phyloP scores from a whole-genome alignment of 2,797 vertebrate species.

The Podarcis siculus region DNA sequence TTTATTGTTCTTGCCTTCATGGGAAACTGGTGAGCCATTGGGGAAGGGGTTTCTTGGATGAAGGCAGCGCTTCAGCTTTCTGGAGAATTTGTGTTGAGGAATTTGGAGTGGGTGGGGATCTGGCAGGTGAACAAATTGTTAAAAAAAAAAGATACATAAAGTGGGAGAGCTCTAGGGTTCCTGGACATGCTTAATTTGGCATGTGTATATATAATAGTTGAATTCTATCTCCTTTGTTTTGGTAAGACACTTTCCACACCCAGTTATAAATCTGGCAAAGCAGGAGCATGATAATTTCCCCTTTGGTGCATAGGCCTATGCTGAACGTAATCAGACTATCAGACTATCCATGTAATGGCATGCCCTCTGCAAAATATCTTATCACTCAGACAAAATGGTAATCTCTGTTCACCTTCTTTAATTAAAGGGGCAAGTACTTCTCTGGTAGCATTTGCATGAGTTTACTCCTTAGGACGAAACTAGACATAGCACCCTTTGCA shows the following conservation, averaged over 20 bases:
- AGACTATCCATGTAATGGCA: too few relatives aligned
- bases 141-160: not conserved
- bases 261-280: not conserved
- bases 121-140: not conserved
- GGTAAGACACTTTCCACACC: constrained; percentile 4
- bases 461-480: not conserved
- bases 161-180: not conserved
- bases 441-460: not conserved
- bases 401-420: not conserved
- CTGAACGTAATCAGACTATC: not conserved
- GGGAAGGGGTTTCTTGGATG: not conserved
- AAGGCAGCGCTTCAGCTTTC: not conserved
- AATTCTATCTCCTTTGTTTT: constrained; percentile 3
- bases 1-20: not conserved
- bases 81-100: not conserved
- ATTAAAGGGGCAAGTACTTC: not conserved
- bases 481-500: not conserved
- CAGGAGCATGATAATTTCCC: not conserved
- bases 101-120: not conserved
- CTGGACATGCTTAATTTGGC: not conserved
- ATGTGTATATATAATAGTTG: not conserved
- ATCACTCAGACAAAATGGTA: not conserved
- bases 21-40: not conserved
- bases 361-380: not conserved
- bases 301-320: not conserved